Evolutionary conservation across 1,140 invertebrate species (phyloP), one percentile per base, ranked within the genome.

Genomic region (Carposina sasakii): DNA sequence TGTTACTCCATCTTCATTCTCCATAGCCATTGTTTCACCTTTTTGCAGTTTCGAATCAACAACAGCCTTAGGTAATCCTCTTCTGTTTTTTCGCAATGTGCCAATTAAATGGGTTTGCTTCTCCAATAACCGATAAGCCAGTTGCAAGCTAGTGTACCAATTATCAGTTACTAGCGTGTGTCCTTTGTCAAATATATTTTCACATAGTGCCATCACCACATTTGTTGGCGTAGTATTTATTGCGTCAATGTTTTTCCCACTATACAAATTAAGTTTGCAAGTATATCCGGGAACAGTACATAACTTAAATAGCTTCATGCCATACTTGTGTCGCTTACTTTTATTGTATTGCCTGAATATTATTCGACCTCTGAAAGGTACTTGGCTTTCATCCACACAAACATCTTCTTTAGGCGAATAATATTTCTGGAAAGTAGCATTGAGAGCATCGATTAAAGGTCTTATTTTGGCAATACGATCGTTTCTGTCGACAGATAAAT

Each of bases 41-140:
- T 58, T 60, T 60, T 76, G 60, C 50, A 85, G 71, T 69, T 79
- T 85, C 44, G 58, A 48, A 54, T 71, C 56, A 52, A 74, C 57
- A 46, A 85, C 74, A 41, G 67, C 63, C 57, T 69, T 65, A 44
- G 81, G 76, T 48, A 76, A 67, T 22, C 57, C 66, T 70, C 69
- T 76, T 63, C 73, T 67, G 48, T 79, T 81, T 58, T 58, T 58
- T 54, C 75, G 51, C 43, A 88, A 46, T 51, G 81, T 87, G 44
- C 85, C 84, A 57, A 76, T 64, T 44, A 82, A 60, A 75, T 87
- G 73, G 2, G 76, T 87, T 55, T 86, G 57, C 41, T 69, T 71
- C 24, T 66, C 60, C 50, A 85, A 48, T 57, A 85, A 57, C 59
- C 62, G 57, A 43, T 79, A 47, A 42, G 81, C 73, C 44, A 86